Evolutionary conservation across 2,888 invertebrate genomes (phyloP).

Genomic region (Noctua janthina): DNA sequence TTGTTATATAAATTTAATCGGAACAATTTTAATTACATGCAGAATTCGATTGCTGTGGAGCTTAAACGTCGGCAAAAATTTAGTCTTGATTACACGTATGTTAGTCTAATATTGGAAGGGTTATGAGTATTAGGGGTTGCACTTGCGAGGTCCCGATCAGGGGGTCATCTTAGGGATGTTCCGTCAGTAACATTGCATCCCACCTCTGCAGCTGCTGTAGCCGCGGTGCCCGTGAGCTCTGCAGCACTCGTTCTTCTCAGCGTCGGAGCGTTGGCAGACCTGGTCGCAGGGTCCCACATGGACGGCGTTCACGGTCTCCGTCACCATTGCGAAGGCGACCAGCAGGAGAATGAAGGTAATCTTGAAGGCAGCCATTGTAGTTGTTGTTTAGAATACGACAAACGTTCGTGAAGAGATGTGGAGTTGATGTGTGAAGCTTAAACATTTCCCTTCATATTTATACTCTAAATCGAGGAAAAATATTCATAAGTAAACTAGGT

Average conservation of each 20-base stretch:
- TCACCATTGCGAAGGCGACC: slow-evolving; percentile 50
- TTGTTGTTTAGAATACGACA: slow-evolving; percentile 9
- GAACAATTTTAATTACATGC: neutral
- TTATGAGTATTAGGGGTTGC: neutral
- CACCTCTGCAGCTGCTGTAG: neutral
- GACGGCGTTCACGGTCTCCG: slow-evolving; percentile 22
- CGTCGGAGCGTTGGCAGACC: slow-evolving; percentile 18
- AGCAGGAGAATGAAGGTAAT: slow-evolving; percentile 44
- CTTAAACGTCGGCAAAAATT: neutral
- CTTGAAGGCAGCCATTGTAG: slow-evolving; percentile 39
- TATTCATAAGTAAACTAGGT: neutral
- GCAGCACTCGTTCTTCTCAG: slow-evolving; percentile 40
- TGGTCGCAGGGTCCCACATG: slow-evolving; percentile 34
- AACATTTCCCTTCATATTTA: slow-evolving; percentile 9
- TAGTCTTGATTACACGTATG: neutral
- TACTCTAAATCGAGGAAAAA: slow-evolving; percentile 18
- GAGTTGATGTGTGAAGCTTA: slow-evolving; percentile 14
- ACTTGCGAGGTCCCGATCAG: neutral
- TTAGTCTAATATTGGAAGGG: neutral
- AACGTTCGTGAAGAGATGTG: slow-evolving; percentile 18
- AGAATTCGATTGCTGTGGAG: neutral
- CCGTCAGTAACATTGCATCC: slow-evolving; percentile 27
- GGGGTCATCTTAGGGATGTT: neutral
- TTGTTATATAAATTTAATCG: slow-evolving; percentile 9
- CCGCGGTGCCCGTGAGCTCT: slow-evolving; percentile 34